Percentiles rank a stretch among this genome's conserved stretches.
phyloP scores from a whole-genome alignment of 2,113 vertebrate genomes.

The Xyrauchen texanus region DNA sequence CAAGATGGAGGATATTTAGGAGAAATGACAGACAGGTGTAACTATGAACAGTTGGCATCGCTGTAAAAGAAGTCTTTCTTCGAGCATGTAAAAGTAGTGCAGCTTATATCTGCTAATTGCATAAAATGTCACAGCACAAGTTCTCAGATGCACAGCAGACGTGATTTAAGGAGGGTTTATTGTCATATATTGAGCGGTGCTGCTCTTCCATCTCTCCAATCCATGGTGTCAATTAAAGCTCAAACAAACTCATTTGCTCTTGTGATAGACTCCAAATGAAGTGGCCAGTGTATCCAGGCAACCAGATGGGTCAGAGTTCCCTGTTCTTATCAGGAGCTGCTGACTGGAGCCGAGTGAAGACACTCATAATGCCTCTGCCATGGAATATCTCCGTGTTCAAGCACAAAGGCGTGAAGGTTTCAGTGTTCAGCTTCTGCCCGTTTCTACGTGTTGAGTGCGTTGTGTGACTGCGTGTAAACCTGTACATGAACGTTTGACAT shows the following conservation, averaged over 20 bases:
- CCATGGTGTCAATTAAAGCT: constrained; percentile 67
- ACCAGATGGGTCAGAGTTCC: constrained; percentile 46
- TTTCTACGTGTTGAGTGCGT: no score
- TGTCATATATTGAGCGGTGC: constrained; percentile 57
- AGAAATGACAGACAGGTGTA: no score
- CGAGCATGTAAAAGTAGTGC: no score
- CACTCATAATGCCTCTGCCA: constrained; percentile 38
- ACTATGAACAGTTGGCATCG: no score
- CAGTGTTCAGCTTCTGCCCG: neutral
- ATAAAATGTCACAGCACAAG: neutral
- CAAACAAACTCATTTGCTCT: constrained; percentile 68
- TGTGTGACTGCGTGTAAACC: no score
- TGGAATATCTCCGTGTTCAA: constrained; percentile 10
- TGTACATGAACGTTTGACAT: no score
- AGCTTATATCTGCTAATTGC: no score
- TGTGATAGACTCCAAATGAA: constrained; percentile 63
- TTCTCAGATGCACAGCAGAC: constrained; percentile 12
- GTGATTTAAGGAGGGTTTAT: constrained; percentile 14
- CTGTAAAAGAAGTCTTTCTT: no score
- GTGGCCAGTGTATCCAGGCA: constrained; percentile 54
- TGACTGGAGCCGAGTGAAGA: constrained; percentile 22
- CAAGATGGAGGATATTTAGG: no score
- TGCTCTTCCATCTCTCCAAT: constrained; percentile 59
- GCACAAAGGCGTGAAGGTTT: constrained; percentile 5
- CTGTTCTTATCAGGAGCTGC: constrained; percentile 42